These are phyloP conservation scores for Onychomys leucogaster DNA, from an alignment of 2,797 vertebrate genomes.

Conservation along the genomic window DNA sequence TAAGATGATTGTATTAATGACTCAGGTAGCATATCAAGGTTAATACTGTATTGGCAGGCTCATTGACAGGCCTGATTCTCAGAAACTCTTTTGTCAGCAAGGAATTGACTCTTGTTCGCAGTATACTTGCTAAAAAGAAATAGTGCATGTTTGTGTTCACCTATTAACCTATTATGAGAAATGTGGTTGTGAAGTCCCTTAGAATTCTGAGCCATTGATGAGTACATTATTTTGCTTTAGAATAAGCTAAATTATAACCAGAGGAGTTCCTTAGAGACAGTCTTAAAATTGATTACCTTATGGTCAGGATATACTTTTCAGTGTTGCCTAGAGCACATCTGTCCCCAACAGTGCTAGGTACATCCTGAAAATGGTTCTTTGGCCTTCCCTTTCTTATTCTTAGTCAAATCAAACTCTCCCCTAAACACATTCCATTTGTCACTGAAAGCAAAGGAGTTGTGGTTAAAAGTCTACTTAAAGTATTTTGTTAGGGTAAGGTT, in stretches of 20 bases:
- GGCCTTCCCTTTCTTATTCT: neutral
- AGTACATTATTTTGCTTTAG: neutral
- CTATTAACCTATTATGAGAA: neutral
- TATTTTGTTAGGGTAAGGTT: slow-evolving; percentile 20
- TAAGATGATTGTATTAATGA: neutral
- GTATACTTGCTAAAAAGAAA: neutral
- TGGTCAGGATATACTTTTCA: neutral
- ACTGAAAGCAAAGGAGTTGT: neutral
- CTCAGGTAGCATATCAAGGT: neutral
- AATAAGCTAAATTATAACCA: neutral
- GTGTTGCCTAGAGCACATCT: neutral
- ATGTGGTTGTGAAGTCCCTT: neutral
- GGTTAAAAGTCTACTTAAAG: neutral
- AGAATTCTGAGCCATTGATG: neutral
- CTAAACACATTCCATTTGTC: neutral
- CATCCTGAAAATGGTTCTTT: slow-evolving; percentile 1
- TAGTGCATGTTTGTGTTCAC: neutral
- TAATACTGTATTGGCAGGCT: neutral
- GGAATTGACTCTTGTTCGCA: slow-evolving; percentile 1
- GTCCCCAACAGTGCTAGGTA: neutral
- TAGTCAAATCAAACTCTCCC: neutral
- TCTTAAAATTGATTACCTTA: neutral
- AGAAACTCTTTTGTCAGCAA: neutral
- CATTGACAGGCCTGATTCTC: neutral
- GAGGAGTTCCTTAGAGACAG: slow-evolving; percentile 28